Percentiles rank a stretch among this genome's conserved stretches.
phyloP scores from a whole-genome alignment of 2,113 vertebrate genomes.

The Nesoenas mayeri region DNA sequence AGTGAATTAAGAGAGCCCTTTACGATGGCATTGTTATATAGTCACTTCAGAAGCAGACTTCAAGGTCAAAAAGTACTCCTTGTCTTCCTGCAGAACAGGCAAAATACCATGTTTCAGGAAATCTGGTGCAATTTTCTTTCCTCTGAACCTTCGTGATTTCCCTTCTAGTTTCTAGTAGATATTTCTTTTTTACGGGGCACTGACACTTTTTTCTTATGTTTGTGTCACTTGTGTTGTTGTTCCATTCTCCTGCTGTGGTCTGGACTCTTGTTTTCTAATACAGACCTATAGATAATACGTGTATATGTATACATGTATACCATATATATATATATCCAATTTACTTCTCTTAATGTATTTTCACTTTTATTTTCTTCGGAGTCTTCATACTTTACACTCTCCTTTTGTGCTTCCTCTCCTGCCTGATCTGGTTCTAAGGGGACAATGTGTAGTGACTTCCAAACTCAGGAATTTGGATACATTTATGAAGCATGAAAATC shows the following conservation, averaged over 20 bases:
- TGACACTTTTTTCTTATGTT: background rate
- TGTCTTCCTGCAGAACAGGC: background rate
- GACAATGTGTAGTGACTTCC: background rate
- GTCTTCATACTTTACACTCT: background rate
- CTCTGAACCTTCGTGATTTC: background rate
- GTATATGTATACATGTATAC: background rate
- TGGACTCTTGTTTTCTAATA: background rate
- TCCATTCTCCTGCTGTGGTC: background rate
- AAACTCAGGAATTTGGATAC: background rate
- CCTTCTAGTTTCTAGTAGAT: background rate
- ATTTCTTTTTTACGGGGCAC: conserved; percentile 7
- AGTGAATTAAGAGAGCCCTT: background rate
- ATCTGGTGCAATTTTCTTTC: conserved; percentile 1
- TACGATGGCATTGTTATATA: background rate
- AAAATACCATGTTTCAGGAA: conserved; percentile 36
- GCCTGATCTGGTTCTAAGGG: background rate
- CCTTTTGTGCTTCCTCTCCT: background rate
- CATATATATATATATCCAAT: background rate
- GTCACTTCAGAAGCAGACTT: conserved; percentile 5
- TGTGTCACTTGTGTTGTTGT: background rate
- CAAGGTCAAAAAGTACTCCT: conserved; percentile 18
- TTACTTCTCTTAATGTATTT: background rate
- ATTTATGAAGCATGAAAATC: background rate
- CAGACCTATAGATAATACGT: background rate
- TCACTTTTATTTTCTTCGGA: background rate